These are phyloP conservation scores for Empis stercorea DNA, from an alignment of 2,888 invertebrate species.

Conservation along the genomic window DNA sequence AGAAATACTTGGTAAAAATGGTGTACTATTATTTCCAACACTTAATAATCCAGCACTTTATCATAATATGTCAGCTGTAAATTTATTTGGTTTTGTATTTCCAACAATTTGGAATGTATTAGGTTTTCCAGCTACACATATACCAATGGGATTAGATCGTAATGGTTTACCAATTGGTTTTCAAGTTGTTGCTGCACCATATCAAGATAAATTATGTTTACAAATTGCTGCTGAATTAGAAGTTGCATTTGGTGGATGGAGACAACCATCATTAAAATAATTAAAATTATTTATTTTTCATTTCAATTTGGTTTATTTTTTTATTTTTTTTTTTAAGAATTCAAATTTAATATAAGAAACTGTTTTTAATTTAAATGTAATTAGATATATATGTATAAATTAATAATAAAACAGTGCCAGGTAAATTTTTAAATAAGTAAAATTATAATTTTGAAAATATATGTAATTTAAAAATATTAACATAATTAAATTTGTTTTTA, in stretches of 20 bases:
- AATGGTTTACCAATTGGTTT: constrained; percentile 62
- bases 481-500: no score
- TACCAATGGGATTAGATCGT: constrained; percentile 51
- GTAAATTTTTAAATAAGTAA: no score
- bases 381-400: no score
- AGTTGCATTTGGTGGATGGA: constrained; percentile 71
- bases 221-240: constrained; percentile 70
- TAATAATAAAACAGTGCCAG: no score
- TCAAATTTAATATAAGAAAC: no score
- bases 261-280: constrained; percentile 37
- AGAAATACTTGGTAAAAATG: constrained; percentile 51
- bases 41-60: constrained; percentile 49
- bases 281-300: no score
- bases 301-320: no score
- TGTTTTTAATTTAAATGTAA: no score
- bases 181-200: constrained; percentile 61
- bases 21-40: constrained; percentile 61
- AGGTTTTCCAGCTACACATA: constrained; percentile 61
- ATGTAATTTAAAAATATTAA: no score
- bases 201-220: constrained; percentile 67
- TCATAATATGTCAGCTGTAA: constrained; percentile 48
- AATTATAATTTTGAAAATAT: no score
- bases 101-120: constrained; percentile 56
- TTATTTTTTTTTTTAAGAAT: no score
- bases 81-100: constrained; percentile 47